Conservation (phyloP, 2,888 invertebrate genomes). For the Xestoiulus laeticollis region DNA sequence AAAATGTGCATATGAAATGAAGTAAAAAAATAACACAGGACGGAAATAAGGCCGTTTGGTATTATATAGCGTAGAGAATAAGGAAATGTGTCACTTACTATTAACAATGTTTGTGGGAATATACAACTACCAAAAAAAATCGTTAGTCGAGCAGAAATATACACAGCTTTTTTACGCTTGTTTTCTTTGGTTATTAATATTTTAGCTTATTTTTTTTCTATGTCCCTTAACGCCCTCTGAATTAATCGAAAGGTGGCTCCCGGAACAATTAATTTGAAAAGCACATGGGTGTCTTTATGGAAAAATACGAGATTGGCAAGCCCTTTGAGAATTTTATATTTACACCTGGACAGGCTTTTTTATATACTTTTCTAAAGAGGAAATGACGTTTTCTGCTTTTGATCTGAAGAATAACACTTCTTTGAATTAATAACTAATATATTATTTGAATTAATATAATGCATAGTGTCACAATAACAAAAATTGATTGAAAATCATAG, state of each 20-base stretch:
- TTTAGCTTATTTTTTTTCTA: neutral
- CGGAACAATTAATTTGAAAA: neutral
- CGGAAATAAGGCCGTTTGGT: neutral
- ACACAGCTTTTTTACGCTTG: neutral
- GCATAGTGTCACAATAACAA: too few relatives aligned
- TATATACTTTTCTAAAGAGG: too few relatives aligned
- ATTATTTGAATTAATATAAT: too few relatives aligned
- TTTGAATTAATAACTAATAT: too few relatives aligned
- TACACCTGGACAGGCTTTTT: neutral
- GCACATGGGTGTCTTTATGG: neutral
- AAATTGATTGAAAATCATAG: too few relatives aligned
- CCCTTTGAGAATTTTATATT: neutral
- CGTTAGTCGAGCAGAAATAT: neutral
- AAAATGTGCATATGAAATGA: neutral
- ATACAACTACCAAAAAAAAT: neutral
- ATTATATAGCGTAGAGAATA: neutral
- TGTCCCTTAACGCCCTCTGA: neutral
- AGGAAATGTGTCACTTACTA: slow-evolving; percentile 9
- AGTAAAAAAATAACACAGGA: neutral
- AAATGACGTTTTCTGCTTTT: too few relatives aligned
- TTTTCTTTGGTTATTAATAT: slow-evolving; percentile 7
- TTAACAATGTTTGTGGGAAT: neutral
- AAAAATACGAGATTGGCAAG: neutral
- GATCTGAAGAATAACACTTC: too few relatives aligned
- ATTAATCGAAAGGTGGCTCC: neutral